Evolutionary conservation across 2,888 invertebrate genomes (phyloP).

Genomic region (Hyles lineata): DNA sequence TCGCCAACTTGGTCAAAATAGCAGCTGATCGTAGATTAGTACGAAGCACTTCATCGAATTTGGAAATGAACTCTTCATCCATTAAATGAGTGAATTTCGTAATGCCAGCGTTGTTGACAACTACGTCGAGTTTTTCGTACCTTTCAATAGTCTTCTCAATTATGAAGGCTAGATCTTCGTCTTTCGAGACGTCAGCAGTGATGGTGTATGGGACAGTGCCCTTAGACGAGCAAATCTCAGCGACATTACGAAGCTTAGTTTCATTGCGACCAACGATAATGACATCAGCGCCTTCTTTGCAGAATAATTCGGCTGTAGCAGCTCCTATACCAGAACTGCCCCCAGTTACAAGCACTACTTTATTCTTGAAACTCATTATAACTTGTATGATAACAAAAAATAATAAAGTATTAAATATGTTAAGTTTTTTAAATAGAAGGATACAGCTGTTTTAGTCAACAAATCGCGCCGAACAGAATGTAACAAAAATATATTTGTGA

Average conservation of each 20-base stretch:
- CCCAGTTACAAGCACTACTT: slow-evolving; percentile 67
- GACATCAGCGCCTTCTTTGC: slow-evolving; percentile 84
- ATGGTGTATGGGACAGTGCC: slow-evolving; percentile 47
- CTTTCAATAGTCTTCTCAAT: slow-evolving; percentile 49
- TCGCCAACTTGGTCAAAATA: slow-evolving; percentile 49
- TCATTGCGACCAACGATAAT: slow-evolving; percentile 87
- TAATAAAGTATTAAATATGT: not conserved
- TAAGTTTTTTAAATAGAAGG: not conserved
- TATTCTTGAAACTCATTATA: slow-evolving; percentile 55
- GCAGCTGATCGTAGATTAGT: slow-evolving; percentile 54
- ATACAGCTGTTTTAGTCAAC: not conserved
- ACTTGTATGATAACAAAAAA: not conserved
- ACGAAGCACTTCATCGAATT: slow-evolving; percentile 52
- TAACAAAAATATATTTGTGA: not conserved
- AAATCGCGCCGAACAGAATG: not conserved
- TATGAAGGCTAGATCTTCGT: slow-evolving; percentile 47
- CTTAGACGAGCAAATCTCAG: slow-evolving; percentile 45
- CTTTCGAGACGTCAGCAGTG: slow-evolving; percentile 54
- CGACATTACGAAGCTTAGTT: slow-evolving; percentile 85
- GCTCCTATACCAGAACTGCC: slow-evolving; percentile 89
- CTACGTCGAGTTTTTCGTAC: slow-evolving; percentile 53
- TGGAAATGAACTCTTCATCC: slow-evolving; percentile 40
- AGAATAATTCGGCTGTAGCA: slow-evolving; percentile 85
- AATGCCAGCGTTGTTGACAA: slow-evolving; percentile 59
- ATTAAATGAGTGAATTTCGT: slow-evolving; percentile 35